Base-by-base conservation (phyloP, 2,113 vertebrate genomes). In the Catagonus wagneri region DNA sequence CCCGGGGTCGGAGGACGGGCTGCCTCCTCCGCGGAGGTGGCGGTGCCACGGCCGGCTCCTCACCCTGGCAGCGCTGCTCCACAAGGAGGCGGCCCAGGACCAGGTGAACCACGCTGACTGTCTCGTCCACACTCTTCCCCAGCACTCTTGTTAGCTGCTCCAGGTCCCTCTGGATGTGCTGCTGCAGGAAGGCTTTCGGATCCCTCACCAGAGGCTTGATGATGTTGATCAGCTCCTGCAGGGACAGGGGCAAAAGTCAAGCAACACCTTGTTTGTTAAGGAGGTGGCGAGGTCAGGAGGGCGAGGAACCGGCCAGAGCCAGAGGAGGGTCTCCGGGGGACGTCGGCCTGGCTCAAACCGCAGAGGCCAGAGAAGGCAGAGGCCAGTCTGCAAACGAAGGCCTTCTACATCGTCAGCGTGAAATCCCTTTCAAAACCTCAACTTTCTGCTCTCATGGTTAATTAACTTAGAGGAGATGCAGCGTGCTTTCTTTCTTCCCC, bases 41-140 rank as follows among this genome's bases (percentile, higher is more conserved):
- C 5, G 1, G 5, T 6, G 58, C 66, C 20, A 34, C 6, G 2
- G 0, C 0, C 39, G 29, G 39, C 39, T 11, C 20, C 99, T 99
- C 98, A 99, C 99, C 96, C 56, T 96, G 97, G 84, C 96, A 97
- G 1, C 86, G 94, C 13, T 87, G 78, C 15, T 75, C 72, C 16
- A 96, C 96, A 96, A 99, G 96, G 14, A 99, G 97, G 92, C 98
- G 97, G 97, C 95, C 0, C 86, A 99, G 98, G 80, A 99, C 23
- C 4, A 99, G 98, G 92, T 99, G 99, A 61, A 99, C 63, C 3
- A 98, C 63, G 3, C 61, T 98, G 89, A 97, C 54, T 0, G 99
- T 98, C 90, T 99, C 99, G 14, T 99, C 99, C 0, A 98, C 97
- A 3, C 99, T 99, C 93, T 98, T 99, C 29, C 99, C 99, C 97